Conservation (phyloP, 2,888 invertebrate species). For the Aspidiotus rigidus region DNA sequence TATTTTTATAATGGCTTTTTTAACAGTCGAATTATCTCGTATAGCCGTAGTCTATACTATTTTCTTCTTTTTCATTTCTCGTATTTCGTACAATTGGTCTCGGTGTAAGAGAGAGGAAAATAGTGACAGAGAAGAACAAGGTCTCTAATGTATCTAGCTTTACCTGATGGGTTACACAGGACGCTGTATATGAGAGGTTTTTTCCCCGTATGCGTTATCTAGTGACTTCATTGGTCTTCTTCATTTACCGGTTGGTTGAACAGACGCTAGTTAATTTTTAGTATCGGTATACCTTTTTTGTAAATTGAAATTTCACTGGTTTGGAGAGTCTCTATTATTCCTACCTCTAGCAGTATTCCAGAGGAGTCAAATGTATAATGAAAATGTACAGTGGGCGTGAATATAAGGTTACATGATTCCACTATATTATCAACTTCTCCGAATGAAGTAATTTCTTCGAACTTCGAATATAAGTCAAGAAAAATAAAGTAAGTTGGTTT, state of each 20-base stretch:
- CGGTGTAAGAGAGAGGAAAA: background rate
- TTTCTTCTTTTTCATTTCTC: background rate
- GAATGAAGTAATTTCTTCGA: too few relatives aligned
- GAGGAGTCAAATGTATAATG: too few relatives aligned
- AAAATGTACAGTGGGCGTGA: too few relatives aligned
- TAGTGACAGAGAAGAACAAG: too few relatives aligned
- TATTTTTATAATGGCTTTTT: slow-evolving; percentile 18
- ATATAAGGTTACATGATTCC: too few relatives aligned
- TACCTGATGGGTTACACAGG: background rate
- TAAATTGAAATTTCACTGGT: background rate
- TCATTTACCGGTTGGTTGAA: background rate
- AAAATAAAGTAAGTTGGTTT: too few relatives aligned
- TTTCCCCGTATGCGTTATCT: background rate
- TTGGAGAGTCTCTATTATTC: too few relatives aligned
- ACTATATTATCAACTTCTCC: too few relatives aligned
- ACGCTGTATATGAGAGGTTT: background rate
- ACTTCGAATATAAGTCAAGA: too few relatives aligned
- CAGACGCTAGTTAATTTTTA: background rate
- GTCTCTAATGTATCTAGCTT: background rate
- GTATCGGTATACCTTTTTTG: background rate
- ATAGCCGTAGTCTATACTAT: background rate
- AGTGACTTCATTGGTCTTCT: background rate
- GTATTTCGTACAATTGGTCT: background rate
- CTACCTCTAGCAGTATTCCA: too few relatives aligned
- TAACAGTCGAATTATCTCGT: slow-evolving; percentile 12